Percentiles rank a stretch among this genome's conserved stretches.
phyloP scores from a whole-genome alignment of 2,888 invertebrate species.

The Fissipunctia ypsillon region DNA sequence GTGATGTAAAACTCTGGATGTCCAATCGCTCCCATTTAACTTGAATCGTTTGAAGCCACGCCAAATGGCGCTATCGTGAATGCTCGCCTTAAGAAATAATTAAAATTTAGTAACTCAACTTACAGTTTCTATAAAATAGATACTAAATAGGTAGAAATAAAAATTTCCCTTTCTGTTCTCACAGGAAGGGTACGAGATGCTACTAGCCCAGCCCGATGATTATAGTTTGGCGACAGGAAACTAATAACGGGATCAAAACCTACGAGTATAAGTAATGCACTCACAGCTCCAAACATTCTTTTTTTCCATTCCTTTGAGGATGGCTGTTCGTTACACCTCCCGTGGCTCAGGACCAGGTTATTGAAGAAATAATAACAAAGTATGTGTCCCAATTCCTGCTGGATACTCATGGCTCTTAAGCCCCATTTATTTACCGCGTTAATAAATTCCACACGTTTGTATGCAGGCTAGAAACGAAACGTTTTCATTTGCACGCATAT shows the following conservation, averaged over 20 bases:
- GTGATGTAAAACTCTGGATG: too few relatives aligned
- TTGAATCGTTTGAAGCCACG: too few relatives aligned
- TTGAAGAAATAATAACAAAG: conserved; percentile 46
- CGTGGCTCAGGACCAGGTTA: conserved; percentile 39
- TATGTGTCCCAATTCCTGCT: conserved; percentile 17
- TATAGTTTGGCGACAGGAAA: background rate
- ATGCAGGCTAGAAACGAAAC: conserved; percentile 55
- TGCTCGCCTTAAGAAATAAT: too few relatives aligned
- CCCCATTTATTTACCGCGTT: conserved; percentile 26
- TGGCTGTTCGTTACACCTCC: conserved; percentile 29
- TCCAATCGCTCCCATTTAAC: too few relatives aligned
- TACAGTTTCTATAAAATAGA: background rate
- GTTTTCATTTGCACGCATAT: conserved; percentile 24
- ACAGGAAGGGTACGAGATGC: background rate
- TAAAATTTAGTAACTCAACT: background rate
- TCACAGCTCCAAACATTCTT: conserved; percentile 41
- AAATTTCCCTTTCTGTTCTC: background rate
- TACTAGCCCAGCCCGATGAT: background rate
- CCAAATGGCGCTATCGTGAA: too few relatives aligned
- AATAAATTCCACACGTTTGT: conserved; percentile 44
- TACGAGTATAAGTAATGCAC: conserved; percentile 28
- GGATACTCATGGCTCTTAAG: conserved; percentile 6
- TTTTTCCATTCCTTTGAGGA: conserved; percentile 24
- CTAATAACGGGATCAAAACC: background rate
- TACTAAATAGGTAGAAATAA: background rate